Base-by-base conservation (phyloP, 2,797 vertebrate genomes). In the Borostomias antarcticus region DNA sequence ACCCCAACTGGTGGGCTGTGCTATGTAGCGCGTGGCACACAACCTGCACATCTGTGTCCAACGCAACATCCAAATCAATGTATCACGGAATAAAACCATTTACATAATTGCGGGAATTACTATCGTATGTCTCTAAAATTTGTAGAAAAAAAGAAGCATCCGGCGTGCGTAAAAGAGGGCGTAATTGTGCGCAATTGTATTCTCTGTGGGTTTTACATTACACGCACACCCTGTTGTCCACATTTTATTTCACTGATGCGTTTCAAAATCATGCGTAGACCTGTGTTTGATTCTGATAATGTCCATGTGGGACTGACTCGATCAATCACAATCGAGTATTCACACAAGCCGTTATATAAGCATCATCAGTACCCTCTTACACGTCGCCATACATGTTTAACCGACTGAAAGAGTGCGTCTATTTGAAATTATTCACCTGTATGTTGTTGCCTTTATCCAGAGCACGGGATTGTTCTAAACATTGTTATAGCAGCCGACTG, bases 1-100 rank as follows among this genome's bases (percentile, higher is more conserved):
- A 68, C 73, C 66, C 48, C 26, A 23, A 62, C 53, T 30, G 17
- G 7, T 68, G 35, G 21, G 19, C 40, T 25, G 19, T 54, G 53
- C 40, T 17, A 47, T 33, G 26, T n/a, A 58, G 57, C 35, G 57
- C 35, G 21, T 59, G 35, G 57, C 13, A 25, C 5, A 10, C 58
- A 19, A 35, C 58, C 37, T 43, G 57, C 58, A 43, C 35, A 43
- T 58, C 35, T 58, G 33, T 28, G 26, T 43, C 58, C 57, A 59
- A 28, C 57, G 5, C 35, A 26, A 59, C 35, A 40, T 40, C 23
- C 58, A 45, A 40, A 17, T 23, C 57, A 43, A 28, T 13, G 9
- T 4, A 19, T n/a, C 53, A 25, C 15, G 13, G 15, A 59, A 59
- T 59, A 1, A 15, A 50, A 25, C n/a, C 2, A 15, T 15, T 17